A percentile compares a stretch with the other conserved stretches of the same genome.
Conservation (phyloP, 2,797 vertebrate species). For the Molossus molossus region DNA sequence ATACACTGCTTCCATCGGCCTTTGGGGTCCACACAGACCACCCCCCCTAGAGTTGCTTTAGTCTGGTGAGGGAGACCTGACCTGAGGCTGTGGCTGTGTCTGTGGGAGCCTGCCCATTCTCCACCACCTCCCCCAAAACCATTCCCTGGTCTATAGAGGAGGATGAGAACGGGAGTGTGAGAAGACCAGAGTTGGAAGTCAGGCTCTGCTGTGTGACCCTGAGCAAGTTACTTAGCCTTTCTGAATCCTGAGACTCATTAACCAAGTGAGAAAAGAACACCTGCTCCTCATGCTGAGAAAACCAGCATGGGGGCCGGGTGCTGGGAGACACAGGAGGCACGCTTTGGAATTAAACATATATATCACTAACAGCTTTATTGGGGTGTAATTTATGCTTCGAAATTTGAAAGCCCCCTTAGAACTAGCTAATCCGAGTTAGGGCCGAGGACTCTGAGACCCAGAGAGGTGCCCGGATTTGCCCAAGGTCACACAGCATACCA, state of each 20-base stretch:
- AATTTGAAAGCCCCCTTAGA: not conserved
- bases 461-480: not conserved
- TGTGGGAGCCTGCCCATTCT: no score
- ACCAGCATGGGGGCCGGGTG: accelerated
- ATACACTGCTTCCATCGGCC: accelerated
- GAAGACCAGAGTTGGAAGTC: not conserved
- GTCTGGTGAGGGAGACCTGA: not conserved
- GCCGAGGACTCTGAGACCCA: not conserved
- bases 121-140: not conserved
- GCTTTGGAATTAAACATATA: not conserved
- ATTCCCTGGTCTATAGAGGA: not conserved
- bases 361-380: not conserved
- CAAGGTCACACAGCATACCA: not conserved
- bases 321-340: not conserved
- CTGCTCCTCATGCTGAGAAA: not conserved
- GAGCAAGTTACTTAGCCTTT: not conserved
- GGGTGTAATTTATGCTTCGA: not conserved
- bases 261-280: no score
- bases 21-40: not conserved
- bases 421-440: not conserved
- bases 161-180: accelerated
- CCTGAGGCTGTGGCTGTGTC: not conserved
- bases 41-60: not conserved
- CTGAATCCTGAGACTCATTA: not conserved
- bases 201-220: not conserved